phyloP scores from a whole-genome alignment of 2,113 vertebrate genomes.

The Thermophis baileyi region DNA sequence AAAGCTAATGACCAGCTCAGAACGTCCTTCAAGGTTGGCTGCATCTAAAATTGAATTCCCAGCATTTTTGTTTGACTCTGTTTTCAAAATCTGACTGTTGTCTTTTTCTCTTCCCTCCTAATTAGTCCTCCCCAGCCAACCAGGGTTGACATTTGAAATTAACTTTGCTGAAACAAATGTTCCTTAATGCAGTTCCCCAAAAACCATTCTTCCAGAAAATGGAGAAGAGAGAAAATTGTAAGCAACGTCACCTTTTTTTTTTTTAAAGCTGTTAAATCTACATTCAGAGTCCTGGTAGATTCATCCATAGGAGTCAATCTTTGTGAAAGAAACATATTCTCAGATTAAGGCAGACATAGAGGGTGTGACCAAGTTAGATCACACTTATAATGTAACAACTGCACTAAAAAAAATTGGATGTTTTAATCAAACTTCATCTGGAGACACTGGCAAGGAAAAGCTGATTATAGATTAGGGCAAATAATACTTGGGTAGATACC shows the following conservation, averaged over 20 bases:
- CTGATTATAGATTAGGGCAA: neutral
- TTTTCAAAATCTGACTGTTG: neutral
- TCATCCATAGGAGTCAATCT: neutral
- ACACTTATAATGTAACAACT: neutral
- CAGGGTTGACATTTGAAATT: slow-evolving; percentile 52
- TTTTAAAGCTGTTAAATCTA: neutral
- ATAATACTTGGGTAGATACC: neutral
- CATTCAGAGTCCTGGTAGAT: neutral
- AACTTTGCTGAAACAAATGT: slow-evolving; percentile 22
- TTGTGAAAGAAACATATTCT: neutral
- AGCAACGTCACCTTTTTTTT: neutral
- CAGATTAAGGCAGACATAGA: neutral
- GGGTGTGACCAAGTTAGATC: neutral
- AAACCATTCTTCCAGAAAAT: neutral
- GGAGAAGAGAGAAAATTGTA: neutral
- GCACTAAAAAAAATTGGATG: neutral
- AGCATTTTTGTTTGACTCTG: neutral
- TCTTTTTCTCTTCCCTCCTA: slow-evolving; percentile 14
- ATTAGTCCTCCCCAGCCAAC: slow-evolving; percentile 42
- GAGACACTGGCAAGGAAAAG: neutral
- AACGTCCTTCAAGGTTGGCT: slow-evolving; percentile 50
- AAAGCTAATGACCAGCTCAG: slow-evolving; percentile 23
- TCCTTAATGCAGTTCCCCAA: slow-evolving; percentile 4
- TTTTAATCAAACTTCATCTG: neutral
- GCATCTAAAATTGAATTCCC: slow-evolving; percentile 47